Evolutionary conservation across 2,888 invertebrate genomes (phyloP), one percentile per base, ranked within the genome.

Genomic region (Dryocosmus kuriphilus): DNA sequence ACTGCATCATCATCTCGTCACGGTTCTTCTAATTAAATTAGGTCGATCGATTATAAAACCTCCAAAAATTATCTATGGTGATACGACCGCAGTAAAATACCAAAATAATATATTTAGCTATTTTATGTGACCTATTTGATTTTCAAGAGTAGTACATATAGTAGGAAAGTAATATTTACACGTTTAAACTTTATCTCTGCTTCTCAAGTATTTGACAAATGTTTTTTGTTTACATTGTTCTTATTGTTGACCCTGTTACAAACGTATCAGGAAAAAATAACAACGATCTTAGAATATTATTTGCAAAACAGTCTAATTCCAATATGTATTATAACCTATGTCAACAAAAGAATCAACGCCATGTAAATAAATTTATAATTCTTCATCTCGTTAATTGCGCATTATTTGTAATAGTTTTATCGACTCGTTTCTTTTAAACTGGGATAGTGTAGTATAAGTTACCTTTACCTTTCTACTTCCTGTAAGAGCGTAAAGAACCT

Each of bases 401-500:
- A 27, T 51, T 32, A 71, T 51, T 30, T 71, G 19, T 9, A 32
- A 71, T 27, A 9, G 46, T 30, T 51, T 71, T 30, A 71, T 51
- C 30, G 27, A 71, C 46, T 71, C 27, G 19, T 46, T 67, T 67
- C 32, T 51, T 51, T 30, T n/a, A 71, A 51, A 51, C n/a, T 19
- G 6, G 8, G 32, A 41, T 65, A 14, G 41, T 24, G 41, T 41
- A 14, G 41, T 41, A 11, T 14, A 14, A 51, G 51, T 71, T 71
- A 71, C 71, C 71, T 71, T 71, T 71, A 71, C 71, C 71, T 71
- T 71, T 71, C 71, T 71, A 71, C 30, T 71, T 51, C 27, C 67
- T 41, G 41, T n/a, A 63, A 63, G 63, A 63, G 35, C n/a, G 63
- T 67, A 67, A 67, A 67, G 51, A 71, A 71, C 71, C 71, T 71